Evolutionary conservation across 2,888 invertebrate species (phyloP).

Genomic region (Pammene aurita): DNA sequence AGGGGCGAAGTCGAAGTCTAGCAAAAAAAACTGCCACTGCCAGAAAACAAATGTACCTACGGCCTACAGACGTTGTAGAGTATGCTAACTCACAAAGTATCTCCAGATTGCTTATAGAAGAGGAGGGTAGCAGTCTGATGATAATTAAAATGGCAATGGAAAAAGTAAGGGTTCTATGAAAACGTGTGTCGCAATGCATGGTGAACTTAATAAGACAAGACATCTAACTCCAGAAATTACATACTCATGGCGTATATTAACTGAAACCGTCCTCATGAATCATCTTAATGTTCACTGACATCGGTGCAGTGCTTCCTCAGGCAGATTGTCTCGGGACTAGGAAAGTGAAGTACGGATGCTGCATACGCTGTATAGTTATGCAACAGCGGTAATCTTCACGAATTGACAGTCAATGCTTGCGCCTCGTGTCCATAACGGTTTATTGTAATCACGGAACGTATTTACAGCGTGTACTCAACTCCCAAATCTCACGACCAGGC

Average conservation of each 20-base stretch:
- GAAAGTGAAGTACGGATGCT: slow-evolving; percentile 22
- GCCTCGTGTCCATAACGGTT: slow-evolving; percentile 72
- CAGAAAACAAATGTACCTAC: too few relatives aligned
- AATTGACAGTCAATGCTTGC: slow-evolving; percentile 67
- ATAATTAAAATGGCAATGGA: too few relatives aligned
- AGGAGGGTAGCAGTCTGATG: too few relatives aligned
- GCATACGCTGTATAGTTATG: slow-evolving; percentile 58
- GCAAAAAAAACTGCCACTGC: too few relatives aligned
- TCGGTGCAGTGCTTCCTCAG: not conserved
- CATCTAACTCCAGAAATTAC: too few relatives aligned
- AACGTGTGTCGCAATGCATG: not conserved
- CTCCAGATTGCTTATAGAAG: too few relatives aligned
- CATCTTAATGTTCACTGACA: not conserved
- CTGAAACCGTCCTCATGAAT: not conserved
- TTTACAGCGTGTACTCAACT: slow-evolving; percentile 45
- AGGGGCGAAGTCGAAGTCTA: too few relatives aligned
- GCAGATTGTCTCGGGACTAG: not conserved
- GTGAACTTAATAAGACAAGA: too few relatives aligned
- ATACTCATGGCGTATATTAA: not conserved
- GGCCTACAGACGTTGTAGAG: too few relatives aligned
- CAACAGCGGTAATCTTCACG: slow-evolving; percentile 69
- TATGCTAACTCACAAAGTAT: too few relatives aligned
- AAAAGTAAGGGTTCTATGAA: too few relatives aligned
- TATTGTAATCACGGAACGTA: slow-evolving; percentile 71
- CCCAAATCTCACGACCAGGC: slow-evolving; percentile 37